Evolutionary conservation across 2,797 vertebrate species (phyloP), one percentile per base, ranked within the genome.

Genomic region (Lepilemur ruficaudatus): DNA sequence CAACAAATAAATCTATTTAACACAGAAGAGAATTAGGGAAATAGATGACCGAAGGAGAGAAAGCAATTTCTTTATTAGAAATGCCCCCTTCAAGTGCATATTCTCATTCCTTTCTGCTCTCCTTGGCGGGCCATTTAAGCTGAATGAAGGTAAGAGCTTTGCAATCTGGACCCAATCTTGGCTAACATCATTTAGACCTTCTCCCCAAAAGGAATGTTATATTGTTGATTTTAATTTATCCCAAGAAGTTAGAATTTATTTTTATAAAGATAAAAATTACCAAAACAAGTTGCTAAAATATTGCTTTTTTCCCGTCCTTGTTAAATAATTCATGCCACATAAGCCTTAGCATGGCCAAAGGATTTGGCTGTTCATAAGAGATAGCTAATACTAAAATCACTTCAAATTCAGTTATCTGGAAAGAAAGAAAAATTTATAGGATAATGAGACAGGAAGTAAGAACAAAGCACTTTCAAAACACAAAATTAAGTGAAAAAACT

Each of bases 401-500:
- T 50, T 89, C 55, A 73, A 90, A 81, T 57, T 83, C 85, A 81
- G 63, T 48, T 83, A 69, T 28, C 55, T 82, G 83, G 25, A 65
- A 50, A 87, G 38, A 87, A 93, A 59, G 28, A 69, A 89, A 82
- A 41, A 46, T 46, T 10, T n/a, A n/a, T 4, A 67, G n/a, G 23
- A 48, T 78, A 93, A 59, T 25, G 25, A 92, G 59, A 55, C 6
- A 65, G 43, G 32, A 67, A 69, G 55, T 55, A 94, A 91, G 41
- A 92, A 70, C 17, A 78, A 93, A 90, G 41, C 32, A 41, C 23
- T 43, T 73, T 92, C 80, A 75, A 93, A 92, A 70, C 50, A 73
- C 70, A 87, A 96, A 97, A 76, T 72, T 75, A 89, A 95, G 38
- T 75, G 61, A 87, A 28, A 76, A 88, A 94, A 83, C 41, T 46